phyloP scores from a whole-genome alignment of 1,140 invertebrate genomes.

The Teleopsis dalmanni region DNA sequence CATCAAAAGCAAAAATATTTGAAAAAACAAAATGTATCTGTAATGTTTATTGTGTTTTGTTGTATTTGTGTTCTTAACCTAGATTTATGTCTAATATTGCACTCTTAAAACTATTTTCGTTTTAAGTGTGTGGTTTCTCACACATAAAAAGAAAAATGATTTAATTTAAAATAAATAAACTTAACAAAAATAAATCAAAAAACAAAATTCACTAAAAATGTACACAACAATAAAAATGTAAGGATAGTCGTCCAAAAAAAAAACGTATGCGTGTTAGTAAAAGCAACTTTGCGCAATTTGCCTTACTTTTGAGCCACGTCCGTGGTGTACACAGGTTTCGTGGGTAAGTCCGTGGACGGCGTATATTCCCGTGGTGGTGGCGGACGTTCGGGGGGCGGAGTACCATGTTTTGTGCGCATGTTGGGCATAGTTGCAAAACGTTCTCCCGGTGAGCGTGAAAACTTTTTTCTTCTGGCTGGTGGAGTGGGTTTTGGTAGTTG shows the following conservation, averaged over 20 bases:
- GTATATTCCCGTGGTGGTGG: slow-evolving; percentile 31
- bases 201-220: neutral
- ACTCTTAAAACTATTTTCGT: no score
- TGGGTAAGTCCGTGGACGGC: slow-evolving; percentile 21
- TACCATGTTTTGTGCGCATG: slow-evolving; percentile 42
- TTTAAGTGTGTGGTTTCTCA: no score
- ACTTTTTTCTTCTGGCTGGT: slow-evolving; percentile 48
- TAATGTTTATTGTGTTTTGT: no score
- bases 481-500: slow-evolving; percentile 51
- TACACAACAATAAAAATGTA: neutral
- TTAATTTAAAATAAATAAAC: neutral
- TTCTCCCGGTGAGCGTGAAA: slow-evolving; percentile 42
- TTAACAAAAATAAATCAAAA: slow-evolving; percentile 1
- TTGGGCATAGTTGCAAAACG: slow-evolving; percentile 50
- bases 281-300: slow-evolving; percentile 14
- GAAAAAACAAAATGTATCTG: no score
- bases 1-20: no score
- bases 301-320: no score
- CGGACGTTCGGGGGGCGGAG: slow-evolving; percentile 35
- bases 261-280: neutral
- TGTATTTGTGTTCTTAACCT: no score
- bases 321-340: no score
- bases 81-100: no score
- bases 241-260: slow-evolving; percentile 1
- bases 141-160: no score